These are phyloP conservation scores for Lucifuga dentata DNA, from an alignment of 2,113 vertebrate genomes.

Conservation along the genomic window DNA sequence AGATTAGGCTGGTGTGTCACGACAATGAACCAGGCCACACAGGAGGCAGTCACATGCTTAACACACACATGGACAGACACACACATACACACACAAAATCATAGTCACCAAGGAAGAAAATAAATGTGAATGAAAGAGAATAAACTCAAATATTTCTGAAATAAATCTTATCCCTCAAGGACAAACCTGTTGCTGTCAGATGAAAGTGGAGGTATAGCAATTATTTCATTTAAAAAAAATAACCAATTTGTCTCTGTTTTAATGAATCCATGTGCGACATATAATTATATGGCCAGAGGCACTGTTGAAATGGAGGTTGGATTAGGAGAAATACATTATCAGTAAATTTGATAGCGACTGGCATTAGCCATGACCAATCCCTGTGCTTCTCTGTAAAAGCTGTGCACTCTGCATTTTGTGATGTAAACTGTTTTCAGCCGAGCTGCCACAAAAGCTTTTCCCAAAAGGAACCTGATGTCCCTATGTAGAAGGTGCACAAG, in stretches of 20 bases:
- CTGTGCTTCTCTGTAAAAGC: constrained; percentile 48
- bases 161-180: constrained; percentile 7
- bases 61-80: constrained; percentile 3
- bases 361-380: constrained; percentile 52
- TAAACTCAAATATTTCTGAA: constrained; percentile 3
- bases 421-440: constrained; percentile 42
- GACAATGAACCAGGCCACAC: constrained; percentile 63
- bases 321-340: constrained; percentile 39
- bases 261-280: not conserved
- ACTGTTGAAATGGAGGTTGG: constrained; percentile 3
- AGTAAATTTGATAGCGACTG: constrained; percentile 27
- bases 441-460: constrained; percentile 50
- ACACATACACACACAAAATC: constrained; percentile 20
- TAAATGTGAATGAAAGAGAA: constrained; percentile 8
- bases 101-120: constrained; percentile 5
- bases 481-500: constrained; percentile 45
- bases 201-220: not conserved
- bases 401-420: constrained; percentile 49
- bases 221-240: constrained; percentile 10
- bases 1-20: constrained; percentile 69
- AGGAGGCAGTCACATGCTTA: constrained; percentile 69
- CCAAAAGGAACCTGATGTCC: constrained; percentile 45
- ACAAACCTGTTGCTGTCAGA: constrained; percentile 10
- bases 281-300: constrained; percentile 3
- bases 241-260: not conserved